Conservation (phyloP, 2,797 vertebrate genomes). For the Capromys pilorides region DNA sequence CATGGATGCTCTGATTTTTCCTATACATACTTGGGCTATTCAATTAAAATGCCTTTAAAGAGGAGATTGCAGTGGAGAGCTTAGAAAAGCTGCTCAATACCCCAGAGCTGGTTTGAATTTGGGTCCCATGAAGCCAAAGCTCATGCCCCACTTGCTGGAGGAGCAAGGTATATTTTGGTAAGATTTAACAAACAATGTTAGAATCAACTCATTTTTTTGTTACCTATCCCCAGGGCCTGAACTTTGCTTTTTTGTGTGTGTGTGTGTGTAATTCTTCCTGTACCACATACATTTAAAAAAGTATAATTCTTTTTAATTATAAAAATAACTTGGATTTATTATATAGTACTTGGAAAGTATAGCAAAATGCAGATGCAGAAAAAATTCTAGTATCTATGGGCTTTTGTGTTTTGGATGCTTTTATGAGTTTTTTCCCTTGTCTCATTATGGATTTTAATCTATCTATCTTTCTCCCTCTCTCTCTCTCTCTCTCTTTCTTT, state of each 20-base stretch:
- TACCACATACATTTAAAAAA: too few species aligned
- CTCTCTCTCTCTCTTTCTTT: too few species aligned
- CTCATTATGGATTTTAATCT: constrained; percentile 49
- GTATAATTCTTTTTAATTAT: background rate
- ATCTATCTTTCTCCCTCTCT: too few species aligned
- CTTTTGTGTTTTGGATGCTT: background rate
- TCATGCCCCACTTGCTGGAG: background rate
- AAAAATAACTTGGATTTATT: background rate
- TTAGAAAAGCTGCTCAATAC: background rate
- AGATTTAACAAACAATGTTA: background rate
- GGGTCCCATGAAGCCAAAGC: background rate
- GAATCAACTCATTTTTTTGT: constrained; percentile 18
- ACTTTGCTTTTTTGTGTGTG: background rate
- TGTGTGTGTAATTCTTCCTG: too few species aligned
- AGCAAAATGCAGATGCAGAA: constrained; percentile 1
- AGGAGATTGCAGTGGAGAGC: background rate
- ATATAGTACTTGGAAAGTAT: constrained; percentile 42
- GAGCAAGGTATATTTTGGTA: constrained; percentile 3
- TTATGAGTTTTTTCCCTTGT: background rate
- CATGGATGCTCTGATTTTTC: constrained; percentile 30
- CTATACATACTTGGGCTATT: background rate
- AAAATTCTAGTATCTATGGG: background rate
- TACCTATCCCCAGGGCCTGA: background rate
- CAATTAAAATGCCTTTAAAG: background rate
- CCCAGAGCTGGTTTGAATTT: background rate